Evolutionary conservation across 2,888 invertebrate genomes (phyloP).

Genomic region (Lepeophtheirus nordmannii): DNA sequence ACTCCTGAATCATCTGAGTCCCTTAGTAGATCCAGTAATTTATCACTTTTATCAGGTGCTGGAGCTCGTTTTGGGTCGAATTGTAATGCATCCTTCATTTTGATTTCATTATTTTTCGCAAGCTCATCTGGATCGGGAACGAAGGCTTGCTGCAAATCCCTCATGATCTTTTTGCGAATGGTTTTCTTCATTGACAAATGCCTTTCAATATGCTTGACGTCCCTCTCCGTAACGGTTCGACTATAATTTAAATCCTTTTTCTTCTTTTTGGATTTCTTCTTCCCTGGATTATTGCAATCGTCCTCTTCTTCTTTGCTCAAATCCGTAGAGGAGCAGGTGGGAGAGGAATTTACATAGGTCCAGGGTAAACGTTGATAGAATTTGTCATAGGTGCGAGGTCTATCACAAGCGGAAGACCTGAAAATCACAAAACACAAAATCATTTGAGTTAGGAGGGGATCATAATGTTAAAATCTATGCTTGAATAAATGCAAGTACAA

Average conservation of each 20-base stretch:
- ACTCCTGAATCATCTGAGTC: not conserved
- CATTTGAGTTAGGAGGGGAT: too few relatives aligned
- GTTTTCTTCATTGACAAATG: slow-evolving; percentile 76
- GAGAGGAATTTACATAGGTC: not conserved
- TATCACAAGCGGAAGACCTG: slow-evolving; percentile 14
- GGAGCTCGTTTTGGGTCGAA: slow-evolving; percentile 3
- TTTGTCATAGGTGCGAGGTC: slow-evolving; percentile 18
- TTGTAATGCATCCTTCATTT: slow-evolving; percentile 3
- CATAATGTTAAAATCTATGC: too few relatives aligned
- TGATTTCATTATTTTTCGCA: not conserved
- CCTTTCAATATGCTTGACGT: slow-evolving; percentile 55
- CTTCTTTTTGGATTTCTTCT: slow-evolving; percentile 35
- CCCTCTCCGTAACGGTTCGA: slow-evolving; percentile 42
- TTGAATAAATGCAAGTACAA: too few relatives aligned
- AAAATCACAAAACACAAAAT: too few relatives aligned
- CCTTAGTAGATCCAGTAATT: not conserved
- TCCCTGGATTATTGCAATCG: slow-evolving; percentile 25
- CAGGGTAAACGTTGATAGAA: slow-evolving; percentile 9
- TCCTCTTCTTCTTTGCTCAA: slow-evolving; percentile 33
- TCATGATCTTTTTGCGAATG: slow-evolving; percentile 66
- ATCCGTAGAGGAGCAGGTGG: slow-evolving; percentile 35
- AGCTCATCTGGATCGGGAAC: slow-evolving; percentile 25
- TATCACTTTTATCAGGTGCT: not conserved
- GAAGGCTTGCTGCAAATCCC: slow-evolving; percentile 51
- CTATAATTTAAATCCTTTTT: slow-evolving; percentile 29